These are phyloP conservation scores for Emmelina monodactyla DNA, from an alignment of 2,888 invertebrate species.

Conservation along the genomic window DNA sequence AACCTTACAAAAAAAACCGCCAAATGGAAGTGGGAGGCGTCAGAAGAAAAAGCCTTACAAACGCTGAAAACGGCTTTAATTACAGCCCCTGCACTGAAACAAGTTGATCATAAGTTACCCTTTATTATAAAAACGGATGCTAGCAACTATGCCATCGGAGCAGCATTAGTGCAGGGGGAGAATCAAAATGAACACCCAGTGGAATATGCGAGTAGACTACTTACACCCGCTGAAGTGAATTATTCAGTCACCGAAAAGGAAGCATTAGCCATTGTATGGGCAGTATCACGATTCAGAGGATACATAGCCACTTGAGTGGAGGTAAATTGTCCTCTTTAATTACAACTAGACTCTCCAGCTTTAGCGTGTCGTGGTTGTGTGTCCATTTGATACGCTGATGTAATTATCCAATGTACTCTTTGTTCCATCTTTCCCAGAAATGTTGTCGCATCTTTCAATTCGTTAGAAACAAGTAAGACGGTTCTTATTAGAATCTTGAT, in stretches of 20 bases:
- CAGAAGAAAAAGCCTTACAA: conserved; percentile 8
- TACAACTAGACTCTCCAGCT: conserved; percentile 8
- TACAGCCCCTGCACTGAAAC: conserved; percentile 7
- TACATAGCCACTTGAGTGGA: conserved; percentile 2
- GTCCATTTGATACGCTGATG: no score
- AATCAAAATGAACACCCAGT: conserved; percentile 12
- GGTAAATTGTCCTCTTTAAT: conserved; percentile 19
- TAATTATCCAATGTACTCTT: background rate
- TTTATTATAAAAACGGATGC: conserved; percentile 10
- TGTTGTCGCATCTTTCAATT: background rate
- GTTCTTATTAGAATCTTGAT: background rate
- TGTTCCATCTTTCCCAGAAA: background rate
- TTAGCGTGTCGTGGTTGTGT: background rate
- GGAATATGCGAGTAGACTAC: conserved; percentile 15
- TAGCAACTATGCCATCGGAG: conserved; percentile 9
- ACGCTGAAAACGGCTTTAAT: conserved; percentile 3
- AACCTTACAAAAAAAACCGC: conserved; percentile 9
- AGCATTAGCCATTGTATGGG: conserved; percentile 10
- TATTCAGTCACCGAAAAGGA: conserved; percentile 10
- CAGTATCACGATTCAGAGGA: conserved; percentile 8
- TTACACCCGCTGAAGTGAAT: conserved; percentile 9
- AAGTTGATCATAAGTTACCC: conserved; percentile 2
- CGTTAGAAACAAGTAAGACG: background rate
- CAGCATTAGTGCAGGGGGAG: conserved; percentile 15
- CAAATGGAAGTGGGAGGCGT: conserved; percentile 5